Conservation (phyloP, 2,888 invertebrate species). For the Brachyptera putata region DNA sequence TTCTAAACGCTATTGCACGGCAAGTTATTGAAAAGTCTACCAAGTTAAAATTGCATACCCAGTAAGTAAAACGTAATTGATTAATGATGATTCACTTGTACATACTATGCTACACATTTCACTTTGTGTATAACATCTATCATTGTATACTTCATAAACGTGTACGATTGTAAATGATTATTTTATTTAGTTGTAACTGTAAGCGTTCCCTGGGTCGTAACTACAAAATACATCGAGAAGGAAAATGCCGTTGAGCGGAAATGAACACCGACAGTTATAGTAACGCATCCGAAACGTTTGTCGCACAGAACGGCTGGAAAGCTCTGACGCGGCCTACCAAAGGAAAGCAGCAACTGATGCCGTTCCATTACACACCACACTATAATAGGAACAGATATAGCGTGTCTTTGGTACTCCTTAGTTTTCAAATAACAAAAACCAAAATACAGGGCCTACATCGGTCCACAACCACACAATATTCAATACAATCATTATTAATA, state of each 20-base stretch:
- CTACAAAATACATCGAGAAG: neutral
- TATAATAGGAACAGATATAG: slow-evolving; percentile 15
- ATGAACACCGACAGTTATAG: too few relatives aligned
- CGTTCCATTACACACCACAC: too few relatives aligned
- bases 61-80: too few relatives aligned
- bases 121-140: too few relatives aligned
- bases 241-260: neutral
- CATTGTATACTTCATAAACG: neutral
- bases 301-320: too few relatives aligned
- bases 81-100: too few relatives aligned
- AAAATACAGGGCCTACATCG: neutral
- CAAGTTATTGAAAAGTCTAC: neutral
- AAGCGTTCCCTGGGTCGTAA: neutral
- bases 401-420: slow-evolving; percentile 20
- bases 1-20: neutral
- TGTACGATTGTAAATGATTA: neutral
- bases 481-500: slow-evolving; percentile 3
- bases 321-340: too few relatives aligned
- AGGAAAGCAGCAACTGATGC: too few relatives aligned
- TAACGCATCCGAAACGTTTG: too few relatives aligned
- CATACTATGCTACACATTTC: too few relatives aligned
- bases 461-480: neutral
- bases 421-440: slow-evolving; percentile 6
- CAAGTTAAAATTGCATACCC: too few relatives aligned
- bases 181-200: neutral